Conservation (phyloP, 1,140 invertebrate genomes). For the Hyposmocoma kahamanoa region DNA sequence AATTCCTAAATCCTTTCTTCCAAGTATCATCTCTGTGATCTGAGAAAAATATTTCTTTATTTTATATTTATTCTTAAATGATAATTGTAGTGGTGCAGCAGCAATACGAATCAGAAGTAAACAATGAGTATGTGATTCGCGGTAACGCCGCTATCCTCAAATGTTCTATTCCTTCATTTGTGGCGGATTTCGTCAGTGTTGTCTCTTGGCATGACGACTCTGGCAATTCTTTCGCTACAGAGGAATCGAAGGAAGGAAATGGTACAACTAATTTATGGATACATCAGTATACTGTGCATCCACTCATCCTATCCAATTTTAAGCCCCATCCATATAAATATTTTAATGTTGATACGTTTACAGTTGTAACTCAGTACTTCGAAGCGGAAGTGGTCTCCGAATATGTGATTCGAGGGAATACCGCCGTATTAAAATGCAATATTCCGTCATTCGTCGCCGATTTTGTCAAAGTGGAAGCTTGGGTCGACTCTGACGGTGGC, state of each 20-base stretch:
- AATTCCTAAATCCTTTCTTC: neutral
- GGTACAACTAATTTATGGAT: slow-evolving; percentile 61
- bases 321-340: too few relatives aligned
- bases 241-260: slow-evolving; percentile 76
- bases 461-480: slow-evolving; percentile 91
- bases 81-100: slow-evolving; percentile 84
- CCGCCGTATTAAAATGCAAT: slow-evolving; percentile 93
- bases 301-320: too few relatives aligned
- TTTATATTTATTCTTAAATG: neutral
- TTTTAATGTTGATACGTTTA: too few relatives aligned
- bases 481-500: slow-evolving; percentile 86
- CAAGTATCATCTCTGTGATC: slow-evolving; percentile 16
- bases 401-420: slow-evolving; percentile 93
- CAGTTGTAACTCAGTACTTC: slow-evolving; percentile 93
- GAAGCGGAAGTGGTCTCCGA: slow-evolving; percentile 94
- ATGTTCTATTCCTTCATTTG: slow-evolving; percentile 93
- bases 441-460: slow-evolving; percentile 94
- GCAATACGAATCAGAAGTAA: slow-evolving; percentile 89
- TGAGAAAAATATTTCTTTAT: slow-evolving; percentile 17
- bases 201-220: slow-evolving; percentile 90
- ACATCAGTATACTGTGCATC: too few relatives aligned
- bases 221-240: slow-evolving; percentile 70
- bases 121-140: slow-evolving; percentile 93
- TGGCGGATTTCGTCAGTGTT: slow-evolving; percentile 92
- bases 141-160: slow-evolving; percentile 93